These are phyloP conservation scores for Xiphydria camelus DNA, from an alignment of 2,888 invertebrate genomes.

Conservation along the genomic window DNA sequence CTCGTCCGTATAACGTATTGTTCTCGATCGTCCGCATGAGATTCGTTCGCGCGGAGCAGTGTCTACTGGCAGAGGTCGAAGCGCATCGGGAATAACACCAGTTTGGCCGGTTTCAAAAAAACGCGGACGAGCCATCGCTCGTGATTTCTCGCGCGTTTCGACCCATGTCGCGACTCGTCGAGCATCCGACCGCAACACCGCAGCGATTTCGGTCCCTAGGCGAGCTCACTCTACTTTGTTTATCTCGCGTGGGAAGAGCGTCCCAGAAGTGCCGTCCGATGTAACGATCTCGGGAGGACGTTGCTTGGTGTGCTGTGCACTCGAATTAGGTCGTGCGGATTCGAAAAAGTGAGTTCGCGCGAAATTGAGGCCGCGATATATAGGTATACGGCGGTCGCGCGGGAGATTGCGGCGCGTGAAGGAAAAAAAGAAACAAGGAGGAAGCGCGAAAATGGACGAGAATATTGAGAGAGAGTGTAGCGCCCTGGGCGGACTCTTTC, in stretches of 20 bases:
- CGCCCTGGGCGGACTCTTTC: slow-evolving; percentile 87
- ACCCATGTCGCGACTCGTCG: not conserved
- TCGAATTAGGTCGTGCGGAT: not conserved
- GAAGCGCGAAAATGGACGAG: slow-evolving; percentile 67
- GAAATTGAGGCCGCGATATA: no score
- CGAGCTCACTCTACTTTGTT: no score
- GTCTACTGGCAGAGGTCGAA: no score
- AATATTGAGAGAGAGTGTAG: slow-evolving; percentile 82
- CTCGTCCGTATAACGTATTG: slow-evolving; percentile 12
- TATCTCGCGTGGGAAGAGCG: no score
- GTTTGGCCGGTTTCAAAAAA: not conserved
- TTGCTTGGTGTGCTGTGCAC: not conserved
- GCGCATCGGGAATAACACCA: no score
- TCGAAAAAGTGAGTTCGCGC: not conserved
- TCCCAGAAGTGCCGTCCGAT: not conserved
- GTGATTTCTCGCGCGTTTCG: not conserved
- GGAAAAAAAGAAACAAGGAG: not conserved
- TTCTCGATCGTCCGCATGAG: slow-evolving; percentile 10
- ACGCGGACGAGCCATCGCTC: not conserved
- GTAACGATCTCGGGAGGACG: not conserved
- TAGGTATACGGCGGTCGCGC: no score
- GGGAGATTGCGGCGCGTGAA: no score
- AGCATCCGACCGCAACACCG: no score
- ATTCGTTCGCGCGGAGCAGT: not conserved
- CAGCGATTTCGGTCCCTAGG: no score